Evolutionary conservation across 2,888 invertebrate genomes (phyloP).

Genomic region (Apodemia mormo): DNA sequence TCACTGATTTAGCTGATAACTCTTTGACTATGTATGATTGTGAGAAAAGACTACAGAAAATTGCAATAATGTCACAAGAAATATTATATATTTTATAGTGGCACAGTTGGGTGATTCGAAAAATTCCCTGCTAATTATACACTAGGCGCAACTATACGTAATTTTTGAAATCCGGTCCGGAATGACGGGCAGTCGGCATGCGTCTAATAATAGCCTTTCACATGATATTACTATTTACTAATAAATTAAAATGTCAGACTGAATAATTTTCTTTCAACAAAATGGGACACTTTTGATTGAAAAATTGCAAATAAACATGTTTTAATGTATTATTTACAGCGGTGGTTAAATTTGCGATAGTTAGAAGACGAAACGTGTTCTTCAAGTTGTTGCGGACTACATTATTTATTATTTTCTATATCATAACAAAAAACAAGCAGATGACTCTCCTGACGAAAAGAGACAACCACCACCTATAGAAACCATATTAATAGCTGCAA

Average conservation of each 20-base stretch:
- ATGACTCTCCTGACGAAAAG: too few relatives aligned
- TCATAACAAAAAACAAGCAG: too few relatives aligned
- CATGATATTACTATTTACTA: conserved; percentile 15
- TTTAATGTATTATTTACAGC: too few relatives aligned
- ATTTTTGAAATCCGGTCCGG: conserved; percentile 19
- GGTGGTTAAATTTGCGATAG: too few relatives aligned
- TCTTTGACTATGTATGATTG: conserved; percentile 23
- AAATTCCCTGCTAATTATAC: conserved; percentile 33
- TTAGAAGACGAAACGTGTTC: too few relatives aligned
- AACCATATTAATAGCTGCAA: too few relatives aligned
- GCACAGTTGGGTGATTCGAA: conserved; percentile 35
- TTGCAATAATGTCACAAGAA: conserved; percentile 32
- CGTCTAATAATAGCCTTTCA: conserved; percentile 18
- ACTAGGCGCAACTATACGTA: conserved; percentile 20
- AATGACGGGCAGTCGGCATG: conserved; percentile 19
- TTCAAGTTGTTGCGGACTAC: too few relatives aligned
- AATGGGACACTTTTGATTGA: too few relatives aligned
- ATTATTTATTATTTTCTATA: too few relatives aligned
- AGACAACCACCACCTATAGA: too few relatives aligned
- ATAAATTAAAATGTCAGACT: not conserved
- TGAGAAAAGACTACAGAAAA: conserved; percentile 32
- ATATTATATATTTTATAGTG: conserved; percentile 28
- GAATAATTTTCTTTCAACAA: too few relatives aligned
- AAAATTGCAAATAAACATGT: too few relatives aligned
- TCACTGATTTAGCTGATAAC: not conserved